These are phyloP conservation scores for Oxytorus armatus DNA, from an alignment of 2,888 invertebrate genomes.

Conservation along the genomic window DNA sequence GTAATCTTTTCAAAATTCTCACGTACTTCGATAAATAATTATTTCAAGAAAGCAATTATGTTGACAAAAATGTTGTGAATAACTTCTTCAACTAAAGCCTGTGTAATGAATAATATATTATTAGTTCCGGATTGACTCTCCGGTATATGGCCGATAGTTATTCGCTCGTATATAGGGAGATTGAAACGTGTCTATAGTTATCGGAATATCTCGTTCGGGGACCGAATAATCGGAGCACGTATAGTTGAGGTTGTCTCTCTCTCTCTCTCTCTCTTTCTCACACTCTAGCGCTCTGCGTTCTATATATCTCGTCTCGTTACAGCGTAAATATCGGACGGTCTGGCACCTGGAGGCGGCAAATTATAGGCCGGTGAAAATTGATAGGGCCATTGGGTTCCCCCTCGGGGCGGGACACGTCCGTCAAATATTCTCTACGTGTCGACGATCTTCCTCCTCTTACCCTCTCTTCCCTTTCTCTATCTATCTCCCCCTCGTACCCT, in stretches of 20 bases:
- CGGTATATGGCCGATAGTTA: not conserved
- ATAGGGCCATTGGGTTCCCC: conserved; percentile 72
- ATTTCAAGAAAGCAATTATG: no score
- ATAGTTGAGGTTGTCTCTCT: conserved; percentile 26
- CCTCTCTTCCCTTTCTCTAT: conserved; percentile 6
- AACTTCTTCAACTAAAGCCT: no score
- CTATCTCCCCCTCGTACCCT: conserved; percentile 1
- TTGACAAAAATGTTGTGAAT: no score
- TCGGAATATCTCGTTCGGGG: conserved; percentile 26
- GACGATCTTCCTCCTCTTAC: conserved; percentile 36
- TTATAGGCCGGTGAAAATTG: conserved; percentile 76
- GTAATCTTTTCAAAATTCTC: no score
- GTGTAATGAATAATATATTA: no score
- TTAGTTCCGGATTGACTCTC: not conserved
- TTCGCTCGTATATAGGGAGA: not conserved
- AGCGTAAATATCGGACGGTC: conserved; percentile 69
- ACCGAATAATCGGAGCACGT: conserved; percentile 40
- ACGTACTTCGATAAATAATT: no score
- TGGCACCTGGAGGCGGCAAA: conserved; percentile 70
- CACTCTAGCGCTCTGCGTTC: conserved; percentile 52
- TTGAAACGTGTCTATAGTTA: conserved; percentile 18
- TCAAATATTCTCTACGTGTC: conserved; percentile 69
- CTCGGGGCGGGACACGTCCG: conserved; percentile 72
- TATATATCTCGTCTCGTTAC: conserved; percentile 66
- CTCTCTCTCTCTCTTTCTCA: conserved; percentile 55